Conservation (phyloP, 2,113 vertebrate species). For the Nothobranchius kuhntae region DNA sequence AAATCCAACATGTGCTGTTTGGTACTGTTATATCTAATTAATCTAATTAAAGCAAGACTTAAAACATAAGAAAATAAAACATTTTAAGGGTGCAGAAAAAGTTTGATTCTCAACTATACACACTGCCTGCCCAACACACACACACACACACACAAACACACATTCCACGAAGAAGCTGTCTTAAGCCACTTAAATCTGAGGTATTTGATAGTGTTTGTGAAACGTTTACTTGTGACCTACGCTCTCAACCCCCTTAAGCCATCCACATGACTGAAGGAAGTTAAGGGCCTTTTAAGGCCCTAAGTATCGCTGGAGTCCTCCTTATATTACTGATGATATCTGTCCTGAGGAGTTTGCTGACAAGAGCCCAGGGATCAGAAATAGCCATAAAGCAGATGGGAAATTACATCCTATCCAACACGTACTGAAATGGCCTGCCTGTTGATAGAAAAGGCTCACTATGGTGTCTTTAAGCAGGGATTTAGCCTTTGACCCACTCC, state of each 20-base stretch:
- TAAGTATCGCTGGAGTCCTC: slow-evolving; percentile 77
- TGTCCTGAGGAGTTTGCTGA: slow-evolving; percentile 79
- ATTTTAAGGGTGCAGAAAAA: not conserved
- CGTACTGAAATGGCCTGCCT: slow-evolving; percentile 78
- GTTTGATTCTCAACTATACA: slow-evolving; percentile 5
- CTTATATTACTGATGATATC: slow-evolving; percentile 84
- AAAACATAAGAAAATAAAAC: not conserved
- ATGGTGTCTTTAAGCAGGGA: slow-evolving; percentile 80
- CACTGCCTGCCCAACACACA: not conserved
- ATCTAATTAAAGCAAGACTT: not conserved
- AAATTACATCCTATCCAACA: slow-evolving; percentile 82
- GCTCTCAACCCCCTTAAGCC: slow-evolving; percentile 75
- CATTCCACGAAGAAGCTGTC: slow-evolving; percentile 65
- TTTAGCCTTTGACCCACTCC: slow-evolving; percentile 76
- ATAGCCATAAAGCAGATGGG: slow-evolving; percentile 82
- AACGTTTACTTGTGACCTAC: slow-evolving; percentile 79
- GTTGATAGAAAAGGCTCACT: slow-evolving; percentile 79
- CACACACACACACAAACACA: slow-evolving; percentile 12
- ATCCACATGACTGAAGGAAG: slow-evolving; percentile 70
- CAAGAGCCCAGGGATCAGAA: slow-evolving; percentile 81
- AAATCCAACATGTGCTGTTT: too few relatives aligned
- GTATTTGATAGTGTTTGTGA: slow-evolving; percentile 80
- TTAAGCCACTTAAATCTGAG: slow-evolving; percentile 77
- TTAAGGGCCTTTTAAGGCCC: slow-evolving; percentile 78
- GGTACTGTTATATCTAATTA: not conserved